Evolutionary conservation across 2,113 vertebrate genomes (phyloP).

Genomic region (Boulengeromyrus knoepffleri): DNA sequence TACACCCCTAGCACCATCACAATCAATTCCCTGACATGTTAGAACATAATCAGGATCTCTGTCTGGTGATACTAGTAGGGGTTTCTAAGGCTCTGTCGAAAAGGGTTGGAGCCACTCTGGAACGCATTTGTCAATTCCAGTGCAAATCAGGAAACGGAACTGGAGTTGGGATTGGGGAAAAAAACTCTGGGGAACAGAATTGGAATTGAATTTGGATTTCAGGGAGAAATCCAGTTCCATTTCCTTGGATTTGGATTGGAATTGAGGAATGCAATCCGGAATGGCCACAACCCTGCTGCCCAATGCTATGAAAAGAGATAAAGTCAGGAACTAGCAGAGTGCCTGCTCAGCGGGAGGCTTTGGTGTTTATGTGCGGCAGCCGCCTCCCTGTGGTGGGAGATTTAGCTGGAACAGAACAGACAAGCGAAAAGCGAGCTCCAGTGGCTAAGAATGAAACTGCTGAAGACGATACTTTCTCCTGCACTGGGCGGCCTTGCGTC

Average conservation of each 20-base stretch:
- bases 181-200: no score
- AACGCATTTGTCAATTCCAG: no score
- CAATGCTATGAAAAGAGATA: neutral
- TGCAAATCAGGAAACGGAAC: no score
- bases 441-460: slow-evolving; percentile 7
- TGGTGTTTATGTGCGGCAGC: neutral
- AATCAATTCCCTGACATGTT: neutral
- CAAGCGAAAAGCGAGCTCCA: neutral
- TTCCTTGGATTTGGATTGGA: no score
- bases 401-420: neutral
- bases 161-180: no score
- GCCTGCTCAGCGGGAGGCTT: neutral
- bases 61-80: neutral
- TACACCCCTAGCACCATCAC: neutral
- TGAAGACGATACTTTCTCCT: neutral
- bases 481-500: neutral
- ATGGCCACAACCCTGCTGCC: no score
- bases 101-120: no score
- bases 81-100: neutral
- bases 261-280: no score
- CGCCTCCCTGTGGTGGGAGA: neutral
- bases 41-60: neutral
- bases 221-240: no score
- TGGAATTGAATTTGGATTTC: no score
- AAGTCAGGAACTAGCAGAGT: neutral